phyloP scores from a whole-genome alignment of 2,113 vertebrate genomes.

The Corythaixoides concolor region DNA sequence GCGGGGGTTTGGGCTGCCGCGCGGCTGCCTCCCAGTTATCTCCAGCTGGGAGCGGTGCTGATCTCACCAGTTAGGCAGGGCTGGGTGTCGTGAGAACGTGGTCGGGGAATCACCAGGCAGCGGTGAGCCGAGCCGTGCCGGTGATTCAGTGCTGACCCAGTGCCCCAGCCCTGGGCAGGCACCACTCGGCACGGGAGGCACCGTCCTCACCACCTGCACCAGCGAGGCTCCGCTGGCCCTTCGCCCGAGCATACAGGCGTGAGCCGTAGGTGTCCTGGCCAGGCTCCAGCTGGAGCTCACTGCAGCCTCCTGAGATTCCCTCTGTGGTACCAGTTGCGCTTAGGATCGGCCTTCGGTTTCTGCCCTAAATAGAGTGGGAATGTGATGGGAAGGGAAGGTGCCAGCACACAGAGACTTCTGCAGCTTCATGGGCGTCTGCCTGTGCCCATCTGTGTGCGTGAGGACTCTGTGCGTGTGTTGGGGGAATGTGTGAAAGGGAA shows the following conservation, averaged over 20 bases:
- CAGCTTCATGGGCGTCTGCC: not conserved
- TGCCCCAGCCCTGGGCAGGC: not conserved
- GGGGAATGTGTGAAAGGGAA: not conserved
- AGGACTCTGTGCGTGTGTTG: not conserved
- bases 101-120: not conserved
- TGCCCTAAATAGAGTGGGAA: conserved; percentile 26
- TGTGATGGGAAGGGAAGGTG: not conserved
- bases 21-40: not conserved
- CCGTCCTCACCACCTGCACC: not conserved
- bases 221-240: not conserved
- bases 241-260: not conserved
- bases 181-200: accelerated
- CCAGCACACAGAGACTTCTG: not conserved
- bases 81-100: not conserved
- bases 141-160: not conserved
- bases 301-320: conserved; percentile 17
- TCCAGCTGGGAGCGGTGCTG: not conserved
- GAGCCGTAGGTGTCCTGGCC: conserved; percentile 36
- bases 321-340: not conserved
- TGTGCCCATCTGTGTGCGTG: not conserved
- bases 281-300: conserved; percentile 17
- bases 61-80: not conserved
- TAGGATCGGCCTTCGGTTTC: not conserved
- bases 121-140: not conserved
- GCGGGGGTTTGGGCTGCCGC: not conserved